Percentiles rank a stretch among this genome's conserved stretches.
phyloP scores from a whole-genome alignment of 2,113 vertebrate genomes.

The Ranitomeya imitator region DNA sequence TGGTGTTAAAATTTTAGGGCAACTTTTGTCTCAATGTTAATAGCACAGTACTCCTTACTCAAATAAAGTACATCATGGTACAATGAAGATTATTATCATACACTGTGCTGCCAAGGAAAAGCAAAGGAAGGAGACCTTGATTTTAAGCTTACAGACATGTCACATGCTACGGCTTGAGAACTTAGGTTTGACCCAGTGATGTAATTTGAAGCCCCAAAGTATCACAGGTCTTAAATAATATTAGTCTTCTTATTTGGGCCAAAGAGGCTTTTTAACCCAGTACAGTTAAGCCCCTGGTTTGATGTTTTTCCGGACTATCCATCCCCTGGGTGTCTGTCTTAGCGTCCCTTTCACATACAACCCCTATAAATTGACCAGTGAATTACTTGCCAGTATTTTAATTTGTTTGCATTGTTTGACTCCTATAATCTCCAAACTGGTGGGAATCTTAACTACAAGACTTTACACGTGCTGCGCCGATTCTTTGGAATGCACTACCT shows the following conservation, averaged over 20 bases:
- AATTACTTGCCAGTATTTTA: too few relatives aligned
- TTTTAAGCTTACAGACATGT: not conserved
- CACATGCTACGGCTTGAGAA: not conserved
- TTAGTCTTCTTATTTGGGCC: too few relatives aligned
- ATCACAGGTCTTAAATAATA: too few relatives aligned
- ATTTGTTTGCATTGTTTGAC: not conserved
- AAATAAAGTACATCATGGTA: not conserved
- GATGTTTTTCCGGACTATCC: not conserved
- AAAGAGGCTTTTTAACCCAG: too few relatives aligned
- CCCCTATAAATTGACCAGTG: not conserved
- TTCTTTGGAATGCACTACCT: too few relatives aligned
- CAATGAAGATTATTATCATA: not conserved
- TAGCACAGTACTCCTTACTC: too few relatives aligned
- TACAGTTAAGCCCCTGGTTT: too few relatives aligned
- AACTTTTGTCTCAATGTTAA: not conserved
- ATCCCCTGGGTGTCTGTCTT: not conserved
- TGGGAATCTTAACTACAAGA: not conserved
- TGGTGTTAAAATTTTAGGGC: not conserved
- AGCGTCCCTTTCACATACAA: not conserved
- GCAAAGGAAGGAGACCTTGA: not conserved
- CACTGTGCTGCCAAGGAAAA: not conserved
- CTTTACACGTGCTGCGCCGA: too few relatives aligned
- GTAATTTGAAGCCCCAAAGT: too few relatives aligned
- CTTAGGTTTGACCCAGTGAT: not conserved
- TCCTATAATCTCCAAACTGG: not conserved